Base-by-base conservation (phyloP, 2,888 invertebrate species). In the Trichopria drosophilae region DNA sequence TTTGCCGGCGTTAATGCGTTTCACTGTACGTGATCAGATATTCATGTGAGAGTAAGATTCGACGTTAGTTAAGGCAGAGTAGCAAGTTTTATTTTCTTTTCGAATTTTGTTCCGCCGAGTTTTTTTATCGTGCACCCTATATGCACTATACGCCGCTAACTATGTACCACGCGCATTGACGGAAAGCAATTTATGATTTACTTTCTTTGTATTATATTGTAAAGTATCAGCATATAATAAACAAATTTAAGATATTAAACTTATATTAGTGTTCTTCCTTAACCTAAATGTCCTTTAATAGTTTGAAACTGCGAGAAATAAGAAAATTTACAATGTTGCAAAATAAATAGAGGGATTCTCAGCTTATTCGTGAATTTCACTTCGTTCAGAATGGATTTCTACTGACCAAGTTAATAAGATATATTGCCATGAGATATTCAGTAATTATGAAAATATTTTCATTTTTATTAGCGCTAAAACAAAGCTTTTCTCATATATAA, bases 141-240 rank as follows among this genome's bases (percentile, higher is more conserved):
- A 58, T 49, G 55, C 43, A 44, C 46, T 39, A 47, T 57, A 54
- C 19, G 32, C 32, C 36, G 24, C 31, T 47, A 52, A 37, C n/a
- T n/a, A 22, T 51, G 35, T 47, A n/a, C 28, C 44, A 47, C 16
- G 34, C 22, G 46, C 46, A 40, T 51, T 50, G 37, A 46, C 23
- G 46, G 32, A 54, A 31, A 53, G 48, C 32, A 56, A 52, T 59
- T 43, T 56, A 59, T 60, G 55, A 60, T 58, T 65, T 62, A 62
- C 64, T 64, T 70, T 55, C 65, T 67, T 69, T 72, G 72, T 72
- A 73, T 71, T 67, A 72, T 72, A 72, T 65, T 72, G 72, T 72
- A 71, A 67, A 73, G 67, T 68, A 69, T 57, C 62, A 64, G 69
- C 67, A 70, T n/a, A n/a, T 64, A 71, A 72, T 71, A 72, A 72